These are phyloP conservation scores for Microcebus lehilahytsara DNA, from an alignment of 2,113 vertebrate genomes.

Conservation along the genomic window DNA sequence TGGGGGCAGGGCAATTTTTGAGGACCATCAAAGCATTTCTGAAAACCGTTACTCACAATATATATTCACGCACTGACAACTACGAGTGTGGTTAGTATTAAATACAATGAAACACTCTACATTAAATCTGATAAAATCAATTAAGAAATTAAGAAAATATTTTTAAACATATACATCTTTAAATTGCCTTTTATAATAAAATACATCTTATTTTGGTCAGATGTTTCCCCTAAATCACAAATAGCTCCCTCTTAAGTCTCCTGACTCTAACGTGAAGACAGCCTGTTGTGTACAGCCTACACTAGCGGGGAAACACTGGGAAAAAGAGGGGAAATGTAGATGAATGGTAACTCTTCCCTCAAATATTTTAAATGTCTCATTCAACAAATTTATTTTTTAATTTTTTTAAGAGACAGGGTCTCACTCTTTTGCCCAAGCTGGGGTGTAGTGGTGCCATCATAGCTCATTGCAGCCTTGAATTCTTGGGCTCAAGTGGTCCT, in stretches of 20 bases:
- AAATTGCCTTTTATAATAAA: neutral
- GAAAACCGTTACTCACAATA: neutral
- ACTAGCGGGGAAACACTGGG: neutral
- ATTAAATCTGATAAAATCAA: neutral
- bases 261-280: neutral
- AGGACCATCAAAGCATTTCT: neutral
- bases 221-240: neutral
- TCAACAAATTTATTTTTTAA: neutral
- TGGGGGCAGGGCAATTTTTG: neutral
- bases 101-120: neutral
- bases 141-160: neutral
- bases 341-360: neutral
- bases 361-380: neutral
- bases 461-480: too few relatives aligned
- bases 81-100: neutral
- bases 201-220: neutral
- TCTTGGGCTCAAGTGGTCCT: too few relatives aligned
- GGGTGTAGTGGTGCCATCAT: too few relatives aligned
- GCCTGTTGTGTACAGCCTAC: neutral
- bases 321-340: neutral
- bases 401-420: too few relatives aligned
- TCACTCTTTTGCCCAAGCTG: too few relatives aligned
- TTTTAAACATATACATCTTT: neutral
- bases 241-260: neutral
- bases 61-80: neutral